Conservation (phyloP, 2,797 vertebrate species). For the Pempheris klunzingeri region DNA sequence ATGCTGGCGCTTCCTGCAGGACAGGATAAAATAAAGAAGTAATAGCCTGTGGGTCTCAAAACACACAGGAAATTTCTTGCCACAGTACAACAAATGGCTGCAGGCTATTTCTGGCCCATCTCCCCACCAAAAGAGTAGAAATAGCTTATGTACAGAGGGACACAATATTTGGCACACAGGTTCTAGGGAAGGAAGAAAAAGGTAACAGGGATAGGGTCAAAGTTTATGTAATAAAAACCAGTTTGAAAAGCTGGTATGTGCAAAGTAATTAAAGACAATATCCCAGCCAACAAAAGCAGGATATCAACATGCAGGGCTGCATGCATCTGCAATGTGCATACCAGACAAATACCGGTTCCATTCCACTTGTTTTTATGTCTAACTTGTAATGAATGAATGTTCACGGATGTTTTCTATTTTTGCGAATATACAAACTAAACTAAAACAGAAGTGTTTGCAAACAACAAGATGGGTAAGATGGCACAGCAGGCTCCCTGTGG, state of each 20-base stretch:
- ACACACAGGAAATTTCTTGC: slow-evolving; percentile 15
- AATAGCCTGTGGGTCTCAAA: slow-evolving; percentile 14
- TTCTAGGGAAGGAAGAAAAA: neutral
- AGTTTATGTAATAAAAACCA: neutral
- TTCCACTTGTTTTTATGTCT: slow-evolving; percentile 44
- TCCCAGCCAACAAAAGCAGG: neutral
- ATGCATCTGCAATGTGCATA: slow-evolving; percentile 14
- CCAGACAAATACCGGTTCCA: slow-evolving; percentile 22
- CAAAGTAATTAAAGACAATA: neutral
- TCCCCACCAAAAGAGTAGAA: neutral
- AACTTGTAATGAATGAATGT: slow-evolving; percentile 25
- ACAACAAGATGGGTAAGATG: slow-evolving; percentile 47
- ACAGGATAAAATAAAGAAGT: slow-evolving; percentile 22
- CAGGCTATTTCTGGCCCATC: slow-evolving; percentile 5
- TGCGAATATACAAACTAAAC: slow-evolving; percentile 36
- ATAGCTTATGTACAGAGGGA: neutral
- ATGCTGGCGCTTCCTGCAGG: slow-evolving; percentile 47
- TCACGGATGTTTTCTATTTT: slow-evolving; percentile 41
- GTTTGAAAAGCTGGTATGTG: slow-evolving; percentile 6
- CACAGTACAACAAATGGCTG: slow-evolving; percentile 6
- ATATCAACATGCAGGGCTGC: slow-evolving; percentile 5
- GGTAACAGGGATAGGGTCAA: neutral
- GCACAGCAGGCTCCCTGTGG: slow-evolving; percentile 54
- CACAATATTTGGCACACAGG: neutral
- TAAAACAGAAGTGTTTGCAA: slow-evolving; percentile 42